Base-by-base conservation (phyloP, 2,113 vertebrate species). In the Odocoileus virginianus region DNA sequence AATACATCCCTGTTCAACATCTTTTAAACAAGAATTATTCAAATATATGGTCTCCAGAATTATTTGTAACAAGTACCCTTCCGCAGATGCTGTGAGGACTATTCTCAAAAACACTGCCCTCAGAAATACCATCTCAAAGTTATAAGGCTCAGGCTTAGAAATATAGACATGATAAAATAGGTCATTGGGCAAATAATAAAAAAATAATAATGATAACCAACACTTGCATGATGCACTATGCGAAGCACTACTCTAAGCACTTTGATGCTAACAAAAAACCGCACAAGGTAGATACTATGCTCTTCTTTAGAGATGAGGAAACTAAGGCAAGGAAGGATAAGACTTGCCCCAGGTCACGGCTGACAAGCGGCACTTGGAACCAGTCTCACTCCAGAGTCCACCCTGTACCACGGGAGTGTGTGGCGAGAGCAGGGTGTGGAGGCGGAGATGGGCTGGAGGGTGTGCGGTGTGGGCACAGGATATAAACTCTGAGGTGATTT, bases 1-100 rank as follows among this genome's bases (percentile, higher is more conserved):
- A 83, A 83, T 40, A 55, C 21, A 16, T 27, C 52, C 12, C 19
- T 83, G 81, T 55, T 36, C 23, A 40, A 83, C n/a, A 83, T 55
- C 81, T 83, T 92, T 94, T 74, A 76, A 85, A 91, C 6, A 79
- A 96, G 33, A 93, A 93, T 93, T 96, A 92, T 16, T 74, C n/a
- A 92, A 43, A 61, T 36, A 91, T 7, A 50, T 15, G 47, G 40
- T 28, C 16, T 58, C 19, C 47, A 60, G 81, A 89, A 90, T 92
- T 76, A 30, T 36, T 84, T 61, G 47, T 74, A 76, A 81, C 10
- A 89, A 87, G 71, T 6, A 87, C 7, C 30, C 19, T 47, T 33
- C 19, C 82, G 30, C 87, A 60, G 60, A 87, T 54, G 19, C 45
- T 93, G 2, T 87, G 58, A 93, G 25, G 23, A 60, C 4, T 45